Conservation (phyloP, 2,888 invertebrate species). For the Morpho achilles region DNA sequence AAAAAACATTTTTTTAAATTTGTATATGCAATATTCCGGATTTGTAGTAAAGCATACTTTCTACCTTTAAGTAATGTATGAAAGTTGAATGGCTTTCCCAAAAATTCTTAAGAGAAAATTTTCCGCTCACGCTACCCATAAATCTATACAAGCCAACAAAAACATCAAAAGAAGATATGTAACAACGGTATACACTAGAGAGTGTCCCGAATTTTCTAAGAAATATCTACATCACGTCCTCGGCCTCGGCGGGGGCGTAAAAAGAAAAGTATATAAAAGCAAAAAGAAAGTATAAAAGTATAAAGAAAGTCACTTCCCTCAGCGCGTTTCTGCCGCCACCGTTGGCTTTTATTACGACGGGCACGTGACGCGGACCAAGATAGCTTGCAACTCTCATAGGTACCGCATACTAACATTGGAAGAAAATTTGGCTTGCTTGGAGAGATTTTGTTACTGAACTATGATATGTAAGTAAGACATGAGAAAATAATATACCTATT, state of each 20-base stretch:
- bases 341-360: slow-evolving; percentile 58
- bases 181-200: slow-evolving; percentile 22
- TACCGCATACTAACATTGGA: slow-evolving; percentile 27
- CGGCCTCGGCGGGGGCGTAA: slow-evolving; percentile 55
- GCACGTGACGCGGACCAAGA: slow-evolving; percentile 64
- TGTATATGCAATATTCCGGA: too few relatives aligned
- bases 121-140: slow-evolving; percentile 17
- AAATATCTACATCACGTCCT: slow-evolving; percentile 47
- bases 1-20: too few relatives aligned
- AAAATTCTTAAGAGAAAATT: slow-evolving; percentile 2
- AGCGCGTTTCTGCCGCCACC: slow-evolving; percentile 48
- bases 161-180: slow-evolving; percentile 27
- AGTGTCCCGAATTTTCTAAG: slow-evolving; percentile 31
- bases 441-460: too few relatives aligned
- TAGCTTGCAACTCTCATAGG: slow-evolving; percentile 49
- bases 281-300: slow-evolving; percentile 54
- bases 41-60: too few relatives aligned
- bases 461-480: too few relatives aligned
- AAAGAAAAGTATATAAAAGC: slow-evolving; percentile 56
- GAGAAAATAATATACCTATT: too few relatives aligned
- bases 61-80: too few relatives aligned
- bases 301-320: slow-evolving; percentile 63
- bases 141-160: slow-evolving; percentile 24
- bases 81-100: too few relatives aligned
- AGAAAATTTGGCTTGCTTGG: background rate